Evolutionary conservation across 2,888 invertebrate species (phyloP), one percentile per base, ranked within the genome.

Genomic region (Cordylochernes scorpioides): DNA sequence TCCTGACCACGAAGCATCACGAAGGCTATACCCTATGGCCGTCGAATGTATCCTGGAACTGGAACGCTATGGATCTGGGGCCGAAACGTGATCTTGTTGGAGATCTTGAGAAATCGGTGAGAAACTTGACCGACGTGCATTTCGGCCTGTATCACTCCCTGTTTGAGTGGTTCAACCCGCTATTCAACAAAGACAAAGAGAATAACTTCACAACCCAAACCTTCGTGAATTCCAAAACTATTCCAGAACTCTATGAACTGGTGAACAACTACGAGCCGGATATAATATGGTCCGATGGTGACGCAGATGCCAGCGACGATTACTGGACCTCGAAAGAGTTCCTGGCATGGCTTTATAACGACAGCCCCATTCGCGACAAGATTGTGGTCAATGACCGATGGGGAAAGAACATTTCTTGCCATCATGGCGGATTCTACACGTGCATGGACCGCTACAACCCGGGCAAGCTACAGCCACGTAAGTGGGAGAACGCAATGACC

Each of bases 401-500:
- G 88, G 88, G 91, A 1, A 59, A 53, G 5, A 69, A 63, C 5
- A 68, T 65, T 3, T 55, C 64, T 3, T 86, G 88, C 38, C 59
- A 68, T 39, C 88, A 91, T 54, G 88, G 88, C 2, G 86, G 72
- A 43, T 80, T 72, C 50, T 71, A 65, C 42, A 84, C 77, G 12
- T 82, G 82, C 49, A 53, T 58, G 2, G 88, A 91, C 54, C 63
- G 75, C 44, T 78, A 62, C 46, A 73, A 71, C 55, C 73, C 74
- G 45, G 72, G 73, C 61, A 67, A n/a, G n/a, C n/a, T n/a, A n/a
- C n/a, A n/a, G n/a, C n/a, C 21, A 8, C 78, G 77, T 45, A 94
- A 94, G 55, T 94, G 86, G 84, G 91, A 91, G 54, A 88, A 88
- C 51, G 74, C 74, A 14, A 72, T 88, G 63, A 82, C 88, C 0